Evolutionary conservation across 2,113 vertebrate species (phyloP).

Genomic region (Henicopernis longicauda): DNA sequence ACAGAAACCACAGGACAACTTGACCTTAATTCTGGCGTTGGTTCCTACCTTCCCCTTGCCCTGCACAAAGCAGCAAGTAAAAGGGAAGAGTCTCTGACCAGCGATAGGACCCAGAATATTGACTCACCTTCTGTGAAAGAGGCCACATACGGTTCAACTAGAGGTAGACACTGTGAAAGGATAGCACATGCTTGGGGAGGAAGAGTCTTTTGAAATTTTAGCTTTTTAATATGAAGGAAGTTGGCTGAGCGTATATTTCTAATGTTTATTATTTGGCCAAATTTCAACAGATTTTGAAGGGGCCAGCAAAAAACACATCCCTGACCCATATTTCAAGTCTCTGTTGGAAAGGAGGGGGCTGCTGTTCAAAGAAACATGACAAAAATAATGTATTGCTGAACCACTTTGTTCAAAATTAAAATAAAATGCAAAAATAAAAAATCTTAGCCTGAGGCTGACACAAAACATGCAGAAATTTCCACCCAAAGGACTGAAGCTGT

Average conservation of each 20-base stretch:
- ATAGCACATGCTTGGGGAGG: background rate
- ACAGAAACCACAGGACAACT: background rate
- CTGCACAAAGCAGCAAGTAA: background rate
- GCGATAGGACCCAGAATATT: background rate
- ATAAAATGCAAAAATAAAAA: background rate
- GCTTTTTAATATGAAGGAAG: constrained; percentile 8
- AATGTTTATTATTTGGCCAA: constrained; percentile 28
- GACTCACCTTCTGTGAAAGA: background rate
- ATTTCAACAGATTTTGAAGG: constrained; percentile 7
- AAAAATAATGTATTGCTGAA: background rate
- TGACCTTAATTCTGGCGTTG: background rate
- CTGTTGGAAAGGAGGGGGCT: background rate
- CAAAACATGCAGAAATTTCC: background rate
- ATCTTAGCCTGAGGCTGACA: background rate
- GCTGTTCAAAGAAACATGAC: constrained; percentile 4
- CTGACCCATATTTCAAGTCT: background rate
- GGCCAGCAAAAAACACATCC: background rate
- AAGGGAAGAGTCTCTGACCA: background rate
- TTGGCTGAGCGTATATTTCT: background rate
- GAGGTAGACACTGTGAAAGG: background rate
- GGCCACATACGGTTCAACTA: background rate
- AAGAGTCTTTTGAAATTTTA: constrained; percentile 14
- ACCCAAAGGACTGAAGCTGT: background rate
- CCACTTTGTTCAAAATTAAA: background rate
- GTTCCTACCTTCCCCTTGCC: background rate